Base-by-base conservation (phyloP, 2,113 vertebrate species). In the Columbina picui region DNA sequence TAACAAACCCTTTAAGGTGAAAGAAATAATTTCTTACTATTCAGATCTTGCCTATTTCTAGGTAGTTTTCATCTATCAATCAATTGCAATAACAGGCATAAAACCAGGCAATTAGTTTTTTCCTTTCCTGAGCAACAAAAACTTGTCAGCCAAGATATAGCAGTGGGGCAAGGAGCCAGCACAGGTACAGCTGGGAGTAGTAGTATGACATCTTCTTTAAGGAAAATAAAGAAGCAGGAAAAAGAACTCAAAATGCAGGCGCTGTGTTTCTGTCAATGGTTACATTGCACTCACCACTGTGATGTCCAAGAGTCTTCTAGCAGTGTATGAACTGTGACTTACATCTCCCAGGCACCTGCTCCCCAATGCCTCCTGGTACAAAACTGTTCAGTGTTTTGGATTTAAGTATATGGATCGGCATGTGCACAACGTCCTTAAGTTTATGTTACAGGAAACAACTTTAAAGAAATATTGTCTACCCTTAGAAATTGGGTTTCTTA, bases 341-440 rank as follows among this genome's bases (percentile, higher is more conserved):
- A 13, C 22, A 20, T 36, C 22, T 83, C 19, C 63, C 9, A 67
- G 2, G 6, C 14, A 2, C 2, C 2, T 61, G 4, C 25, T 81
- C n/a, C 41, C 19, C 65, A 22, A 61, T 14, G 27, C 7, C 18
- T 30, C 8, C 2, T 12, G 1, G 0, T 9, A 53, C 3, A 41
- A 69, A 89, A 22, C 23, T 26, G 3, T 22, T 74, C 14, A 25
- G 30, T 39, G 36, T 52, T 91, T 71, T 60, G 43, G 29, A 56
- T 84, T 79, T 49, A 63, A 38, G 25, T 60, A 19, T 8, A 71
- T 12, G 26, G 10, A 17, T 4, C 73, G 38, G 14, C 16, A 52
- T 7, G 8, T 57, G 36, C 10, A 64, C 14, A 76, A 30, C 19
- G 68, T 64, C 43, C 26, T 68, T 12, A 67, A 30, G 12, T 63